Evolutionary conservation across 2,888 invertebrate species (phyloP).

Genomic region (Acanthococcus lagerstroemiae): DNA sequence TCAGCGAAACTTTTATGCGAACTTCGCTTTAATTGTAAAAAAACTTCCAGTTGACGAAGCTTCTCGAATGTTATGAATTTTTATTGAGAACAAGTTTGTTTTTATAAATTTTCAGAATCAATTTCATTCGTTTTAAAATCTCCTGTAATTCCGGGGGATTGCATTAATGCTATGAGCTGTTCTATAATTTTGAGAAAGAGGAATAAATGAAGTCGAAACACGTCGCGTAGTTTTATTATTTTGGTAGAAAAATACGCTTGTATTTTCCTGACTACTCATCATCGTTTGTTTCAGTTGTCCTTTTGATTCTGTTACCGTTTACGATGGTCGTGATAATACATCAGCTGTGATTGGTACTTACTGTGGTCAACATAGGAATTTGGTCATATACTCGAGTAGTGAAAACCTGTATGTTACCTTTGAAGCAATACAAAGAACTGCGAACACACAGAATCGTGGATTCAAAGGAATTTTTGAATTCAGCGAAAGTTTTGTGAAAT

Average conservation of each 20-base stretch:
- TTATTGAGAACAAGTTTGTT: no score
- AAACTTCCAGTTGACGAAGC: conserved; percentile 14
- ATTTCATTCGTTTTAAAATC: no score
- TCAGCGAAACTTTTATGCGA: conserved; percentile 13
- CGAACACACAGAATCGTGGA: conserved; percentile 92
- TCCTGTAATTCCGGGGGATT: no score
- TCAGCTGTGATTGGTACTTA: conserved; percentile 90
- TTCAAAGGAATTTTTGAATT: conserved; percentile 98
- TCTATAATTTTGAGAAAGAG: background rate
- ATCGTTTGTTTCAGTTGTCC: conserved; percentile 72
- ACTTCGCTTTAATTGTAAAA: conserved; percentile 16
- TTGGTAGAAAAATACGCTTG: no score
- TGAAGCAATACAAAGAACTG: conserved; percentile 79
- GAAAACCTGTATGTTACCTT: conserved; percentile 84
- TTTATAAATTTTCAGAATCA: no score
- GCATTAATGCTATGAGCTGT: background rate
- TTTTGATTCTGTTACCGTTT: conserved; percentile 94
- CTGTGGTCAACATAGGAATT: conserved; percentile 92
- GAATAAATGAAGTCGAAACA: background rate
- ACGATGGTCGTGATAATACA: conserved; percentile 83
- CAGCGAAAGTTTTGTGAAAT: conserved; percentile 94
- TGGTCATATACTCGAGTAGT: conserved; percentile 89
- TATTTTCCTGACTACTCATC: no score
- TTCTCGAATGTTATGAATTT: background rate
- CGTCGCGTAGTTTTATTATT: background rate